A percentile compares a stretch with the other conserved stretches of the same genome.
These are phyloP conservation scores for Metalampra italica DNA, from an alignment of 2,888 invertebrate species.

Conservation along the genomic window DNA sequence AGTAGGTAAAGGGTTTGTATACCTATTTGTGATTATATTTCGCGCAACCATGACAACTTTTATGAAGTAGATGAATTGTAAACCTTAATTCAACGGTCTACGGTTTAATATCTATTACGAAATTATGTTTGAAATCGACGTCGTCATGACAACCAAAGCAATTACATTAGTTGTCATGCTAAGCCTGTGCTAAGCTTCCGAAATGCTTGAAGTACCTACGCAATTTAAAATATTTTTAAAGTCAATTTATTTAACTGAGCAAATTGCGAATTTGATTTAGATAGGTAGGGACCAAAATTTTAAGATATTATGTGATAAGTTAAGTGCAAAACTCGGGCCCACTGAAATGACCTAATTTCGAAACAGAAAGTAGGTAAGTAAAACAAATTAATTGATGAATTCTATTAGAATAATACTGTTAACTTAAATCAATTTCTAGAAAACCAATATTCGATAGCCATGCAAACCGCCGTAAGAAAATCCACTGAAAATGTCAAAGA, in stretches of 20 bases:
- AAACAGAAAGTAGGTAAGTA: too few species aligned
- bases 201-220: not conserved
- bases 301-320: too few species aligned
- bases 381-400: too few species aligned
- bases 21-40: not conserved
- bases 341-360: not conserved
- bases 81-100: not conserved
- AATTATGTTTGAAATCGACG: not conserved
- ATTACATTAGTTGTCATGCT: not conserved
- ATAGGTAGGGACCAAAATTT: too few species aligned
- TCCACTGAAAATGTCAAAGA: conserved; percentile 21
- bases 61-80: not conserved
- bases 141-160: not conserved
- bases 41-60: not conserved
- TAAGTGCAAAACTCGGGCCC: not conserved
- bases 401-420: too few species aligned
- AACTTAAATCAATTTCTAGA: too few species aligned
- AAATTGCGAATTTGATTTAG: too few species aligned
- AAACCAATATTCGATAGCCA: too few species aligned
- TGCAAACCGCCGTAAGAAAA: conserved; percentile 36
- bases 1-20: not conserved
- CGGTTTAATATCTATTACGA: not conserved
- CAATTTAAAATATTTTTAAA: too few species aligned
- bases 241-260: too few species aligned
- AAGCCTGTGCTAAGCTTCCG: too few species aligned